Conservation (phyloP, 2,888 invertebrate genomes). For the Andrena trimmerana region DNA sequence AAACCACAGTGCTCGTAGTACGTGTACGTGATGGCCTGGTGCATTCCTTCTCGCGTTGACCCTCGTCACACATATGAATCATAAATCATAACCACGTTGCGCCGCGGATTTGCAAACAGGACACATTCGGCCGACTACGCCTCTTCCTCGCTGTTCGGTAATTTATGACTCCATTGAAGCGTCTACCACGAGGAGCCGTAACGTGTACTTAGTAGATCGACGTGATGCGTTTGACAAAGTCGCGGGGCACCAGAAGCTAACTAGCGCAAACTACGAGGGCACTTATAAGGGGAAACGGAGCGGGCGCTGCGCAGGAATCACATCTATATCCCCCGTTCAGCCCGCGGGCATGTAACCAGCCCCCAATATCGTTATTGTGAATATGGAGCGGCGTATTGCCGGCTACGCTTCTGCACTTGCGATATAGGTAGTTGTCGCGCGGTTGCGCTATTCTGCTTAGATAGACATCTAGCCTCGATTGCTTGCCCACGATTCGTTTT, state of each 20-base stretch:
- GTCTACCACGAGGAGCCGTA: constrained; percentile 6
- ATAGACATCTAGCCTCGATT: background rate
- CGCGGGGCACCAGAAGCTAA: background rate
- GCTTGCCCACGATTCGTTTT: background rate
- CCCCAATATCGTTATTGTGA: too few species aligned
- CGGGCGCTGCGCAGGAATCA: background rate
- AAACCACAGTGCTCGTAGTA: constrained; percentile 40
- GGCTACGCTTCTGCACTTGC: too few species aligned
- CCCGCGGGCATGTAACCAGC: too few species aligned
- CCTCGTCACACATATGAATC: constrained; percentile 55
- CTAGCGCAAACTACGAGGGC: background rate
- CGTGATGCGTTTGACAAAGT: constrained; percentile 10
- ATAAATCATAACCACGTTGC: constrained; percentile 57
- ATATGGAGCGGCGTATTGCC: too few species aligned
- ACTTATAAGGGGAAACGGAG: background rate
- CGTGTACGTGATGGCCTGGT: constrained; percentile 49
- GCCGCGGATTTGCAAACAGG: constrained; percentile 55
- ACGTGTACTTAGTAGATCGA: constrained; percentile 18
- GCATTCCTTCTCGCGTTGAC: constrained; percentile 60
- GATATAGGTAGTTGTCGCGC: background rate
- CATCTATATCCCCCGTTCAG: too few species aligned
- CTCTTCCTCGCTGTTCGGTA: constrained; percentile 20
- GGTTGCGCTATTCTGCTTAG: background rate
- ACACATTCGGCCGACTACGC: constrained; percentile 31
- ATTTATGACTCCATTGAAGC: constrained; percentile 49